Evolutionary conservation across 2,888 invertebrate genomes (phyloP).

Genomic region (Chirona hameri): DNA sequence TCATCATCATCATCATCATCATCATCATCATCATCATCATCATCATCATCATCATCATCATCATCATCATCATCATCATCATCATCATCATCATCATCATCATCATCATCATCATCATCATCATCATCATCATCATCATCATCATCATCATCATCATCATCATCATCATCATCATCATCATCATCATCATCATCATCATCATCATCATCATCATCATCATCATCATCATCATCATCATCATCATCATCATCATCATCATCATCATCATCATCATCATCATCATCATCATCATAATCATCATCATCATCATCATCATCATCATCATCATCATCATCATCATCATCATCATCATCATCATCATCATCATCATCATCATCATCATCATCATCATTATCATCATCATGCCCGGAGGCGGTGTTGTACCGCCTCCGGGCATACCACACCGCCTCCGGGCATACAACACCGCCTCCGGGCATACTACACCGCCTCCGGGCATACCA

Average conservation of each 20-base stretch:
- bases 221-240: slow-evolving; percentile 22
- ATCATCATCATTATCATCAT: too few relatives aligned
- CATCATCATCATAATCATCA: too few relatives aligned
- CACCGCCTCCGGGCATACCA: too few relatives aligned
- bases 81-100: slow-evolving; percentile 22
- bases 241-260: slow-evolving; percentile 22
- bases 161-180: slow-evolving; percentile 22
- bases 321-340: too few relatives aligned
- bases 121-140: slow-evolving; percentile 22
- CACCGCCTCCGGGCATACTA: too few relatives aligned
- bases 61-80: slow-evolving; percentile 22
- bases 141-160: slow-evolving; percentile 22
- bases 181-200: slow-evolving; percentile 22
- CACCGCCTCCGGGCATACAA: too few relatives aligned
- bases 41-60: background rate
- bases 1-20: slow-evolving; percentile 22
- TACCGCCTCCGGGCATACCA: too few relatives aligned
- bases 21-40: background rate
- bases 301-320: too few relatives aligned
- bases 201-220: slow-evolving; percentile 22
- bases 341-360: too few relatives aligned
- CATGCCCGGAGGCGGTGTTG: too few relatives aligned
- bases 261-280: too few relatives aligned
- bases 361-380: too few relatives aligned
- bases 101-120: slow-evolving; percentile 22